These are phyloP conservation scores for Aphodius granarius DNA, from an alignment of 2,888 invertebrate genomes.

Conservation along the genomic window DNA sequence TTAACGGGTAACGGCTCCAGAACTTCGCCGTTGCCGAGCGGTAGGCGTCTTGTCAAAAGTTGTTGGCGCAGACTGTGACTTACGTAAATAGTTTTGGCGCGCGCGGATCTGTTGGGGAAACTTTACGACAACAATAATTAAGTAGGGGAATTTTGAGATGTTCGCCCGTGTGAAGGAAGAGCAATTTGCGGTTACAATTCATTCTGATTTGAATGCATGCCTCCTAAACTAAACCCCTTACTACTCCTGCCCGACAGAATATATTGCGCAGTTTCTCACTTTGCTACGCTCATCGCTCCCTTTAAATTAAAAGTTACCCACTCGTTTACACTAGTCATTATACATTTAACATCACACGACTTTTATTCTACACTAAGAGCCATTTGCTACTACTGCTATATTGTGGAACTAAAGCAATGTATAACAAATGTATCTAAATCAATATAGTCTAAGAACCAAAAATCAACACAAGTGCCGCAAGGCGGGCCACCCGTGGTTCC, in stretches of 20 bases:
- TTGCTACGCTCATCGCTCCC: neutral
- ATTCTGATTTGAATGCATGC: constrained; percentile 35
- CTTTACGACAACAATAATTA: constrained; percentile 47
- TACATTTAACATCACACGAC: too few relatives aligned
- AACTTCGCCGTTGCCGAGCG: constrained; percentile 27
- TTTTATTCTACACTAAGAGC: neutral
- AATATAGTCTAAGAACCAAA: neutral
- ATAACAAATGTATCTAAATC: too few relatives aligned
- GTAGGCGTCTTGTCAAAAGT: constrained; percentile 31
- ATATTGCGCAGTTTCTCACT: neutral
- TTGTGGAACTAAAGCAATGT: too few relatives aligned
- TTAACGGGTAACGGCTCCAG: constrained; percentile 19
- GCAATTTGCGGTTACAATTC: constrained; percentile 36
- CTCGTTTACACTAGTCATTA: too few relatives aligned
- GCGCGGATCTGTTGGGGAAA: constrained; percentile 40
- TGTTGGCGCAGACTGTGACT: constrained; percentile 30
- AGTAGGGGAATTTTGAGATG: constrained; percentile 43
- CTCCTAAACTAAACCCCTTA: neutral
- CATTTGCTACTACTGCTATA: too few relatives aligned
- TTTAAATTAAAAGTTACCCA: neutral
- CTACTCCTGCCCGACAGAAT: neutral
- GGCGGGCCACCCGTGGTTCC: neutral
- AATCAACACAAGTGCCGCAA: neutral
- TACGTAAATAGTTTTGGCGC: constrained; percentile 39
- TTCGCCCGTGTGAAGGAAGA: constrained; percentile 26